Percentiles rank a stretch among this genome's conserved stretches.
Evolutionary conservation across 1,140 invertebrate genomes (phyloP).

Genomic region (Polypedilum vanderplanki): DNA sequence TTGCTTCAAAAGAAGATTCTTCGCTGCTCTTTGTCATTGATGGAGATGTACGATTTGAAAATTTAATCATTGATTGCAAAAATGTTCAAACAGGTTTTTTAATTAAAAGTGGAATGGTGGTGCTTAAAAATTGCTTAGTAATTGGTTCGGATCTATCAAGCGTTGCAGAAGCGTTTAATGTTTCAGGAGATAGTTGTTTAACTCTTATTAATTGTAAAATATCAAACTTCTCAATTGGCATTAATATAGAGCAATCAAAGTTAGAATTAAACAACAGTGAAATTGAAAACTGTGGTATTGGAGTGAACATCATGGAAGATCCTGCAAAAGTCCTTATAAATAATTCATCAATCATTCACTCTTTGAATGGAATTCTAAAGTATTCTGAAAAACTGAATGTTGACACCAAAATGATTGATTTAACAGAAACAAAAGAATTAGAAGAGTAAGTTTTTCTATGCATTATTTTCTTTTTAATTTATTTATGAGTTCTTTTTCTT

Average conservation of each 20-base stretch:
- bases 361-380: background rate
- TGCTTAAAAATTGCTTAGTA: slow-evolving; percentile 42
- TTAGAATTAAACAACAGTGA: slow-evolving; percentile 26
- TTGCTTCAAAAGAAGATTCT: slow-evolving; percentile 43
- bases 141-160: slow-evolving; percentile 41
- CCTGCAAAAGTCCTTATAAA: background rate
- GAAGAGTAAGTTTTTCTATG: too few species aligned
- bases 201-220: slow-evolving; percentile 41
- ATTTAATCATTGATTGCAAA: slow-evolving; percentile 44
- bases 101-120: slow-evolving; percentile 40
- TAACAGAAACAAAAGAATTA: too few species aligned
- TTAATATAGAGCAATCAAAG: slow-evolving; percentile 27
- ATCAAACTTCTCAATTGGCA: slow-evolving; percentile 41
- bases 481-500: too few species aligned
- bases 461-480: too few species aligned
- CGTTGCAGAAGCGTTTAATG: slow-evolving; percentile 45
- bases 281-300: slow-evolving; percentile 30
- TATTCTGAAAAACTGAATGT: background rate
- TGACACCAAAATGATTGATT: too few species aligned
- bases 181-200: slow-evolving; percentile 38
- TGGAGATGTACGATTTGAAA: slow-evolving; percentile 41
- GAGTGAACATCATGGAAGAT: slow-evolving; percentile 25
- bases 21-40: slow-evolving; percentile 43
- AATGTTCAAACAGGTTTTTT: slow-evolving; percentile 43
- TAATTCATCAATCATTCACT: background rate